Conservation (phyloP, 1,140 invertebrate species). For the Argopecten irradians region DNA sequence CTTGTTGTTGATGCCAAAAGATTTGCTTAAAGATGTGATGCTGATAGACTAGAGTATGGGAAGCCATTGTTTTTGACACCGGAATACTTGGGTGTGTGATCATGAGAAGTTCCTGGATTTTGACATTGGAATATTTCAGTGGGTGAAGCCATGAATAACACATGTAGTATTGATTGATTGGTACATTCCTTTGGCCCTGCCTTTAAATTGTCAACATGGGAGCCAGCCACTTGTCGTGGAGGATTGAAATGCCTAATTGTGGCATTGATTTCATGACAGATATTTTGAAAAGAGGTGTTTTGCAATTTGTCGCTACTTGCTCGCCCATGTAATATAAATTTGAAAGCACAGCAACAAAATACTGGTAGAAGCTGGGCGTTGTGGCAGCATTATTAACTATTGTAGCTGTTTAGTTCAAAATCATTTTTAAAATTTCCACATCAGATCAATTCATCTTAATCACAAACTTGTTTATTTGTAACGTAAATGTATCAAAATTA, state of each 20-base stretch:
- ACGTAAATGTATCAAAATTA: neutral
- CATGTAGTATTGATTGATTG: constrained; percentile 2
- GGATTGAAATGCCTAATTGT: constrained; percentile 16
- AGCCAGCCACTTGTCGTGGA: neutral
- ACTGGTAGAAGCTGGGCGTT: neutral
- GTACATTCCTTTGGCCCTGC: neutral
- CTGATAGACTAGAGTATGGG: neutral
- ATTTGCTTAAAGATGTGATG: neutral
- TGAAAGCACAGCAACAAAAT: neutral
- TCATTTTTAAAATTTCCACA: neutral
- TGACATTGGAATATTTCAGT: neutral
- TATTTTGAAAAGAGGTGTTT: constrained; percentile 23
- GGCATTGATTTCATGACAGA: constrained; percentile 21
- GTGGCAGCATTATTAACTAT: neutral
- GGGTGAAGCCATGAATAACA: constrained; percentile 4
- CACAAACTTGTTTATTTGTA: neutral
- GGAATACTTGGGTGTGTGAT: too few species aligned
- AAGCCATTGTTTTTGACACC: neutral
- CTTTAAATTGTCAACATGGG: constrained; percentile 18
- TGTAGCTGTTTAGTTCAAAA: neutral
- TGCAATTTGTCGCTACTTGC: constrained; percentile 21
- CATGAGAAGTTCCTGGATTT: neutral
- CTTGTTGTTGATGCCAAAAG: too few species aligned
- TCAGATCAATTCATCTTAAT: neutral
- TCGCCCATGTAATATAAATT: constrained; percentile 4